Base-by-base conservation (phyloP, 2,113 vertebrate genomes). In the Menidia beryllina region DNA sequence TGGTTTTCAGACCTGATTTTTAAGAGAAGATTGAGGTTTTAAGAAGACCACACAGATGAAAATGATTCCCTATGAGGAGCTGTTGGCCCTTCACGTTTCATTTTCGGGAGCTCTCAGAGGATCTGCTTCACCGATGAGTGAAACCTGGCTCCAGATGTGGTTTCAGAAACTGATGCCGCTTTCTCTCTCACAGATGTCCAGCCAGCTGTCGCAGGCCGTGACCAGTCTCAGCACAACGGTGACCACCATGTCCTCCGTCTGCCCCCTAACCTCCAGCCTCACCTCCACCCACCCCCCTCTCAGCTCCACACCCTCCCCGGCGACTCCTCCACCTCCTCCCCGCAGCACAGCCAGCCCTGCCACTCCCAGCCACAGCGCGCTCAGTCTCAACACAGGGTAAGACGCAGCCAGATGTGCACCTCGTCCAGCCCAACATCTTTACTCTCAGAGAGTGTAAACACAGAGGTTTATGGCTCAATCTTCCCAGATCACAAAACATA, bases 141-240 rank as follows among this genome's bases (percentile, higher is more conserved):
- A 45, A 43, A 45, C 17, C 17, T 19, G 19, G 19, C 41, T 45
- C 7, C 17, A 7, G 41, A 8, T 34, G 30, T 34, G 2, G 17
- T 2, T 43, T 43, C 17, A 19, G 17, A 19, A 45, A 45, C 41
- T 45, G 41, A 45, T 19, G 6, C 15, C 6, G 1, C 13, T n/a
- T 45, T 45, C 63, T 89, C 19, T 45, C 52, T 21, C 3, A 54
- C 84, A 94, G 94, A 92, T 94, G 87, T 84, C 88, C 82, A 92
- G 89, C 85, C 93, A 92, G 84, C 87, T 94, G 85, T 95, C 95
- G 62, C 95, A 95, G 93, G 94, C 94, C 70, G 94, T 95, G 87
- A 95, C 92, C 91, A 96, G 92, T 91, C 94, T 96, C 90, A 95
- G 94, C 94, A 96, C 96, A 95, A 94, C 92, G 91, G 95, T 94